A percentile compares a stretch with the other conserved stretches of the same genome.
phyloP scores from a whole-genome alignment of 2,113 vertebrate species.

The Tetraodon nigroviridis region DNA sequence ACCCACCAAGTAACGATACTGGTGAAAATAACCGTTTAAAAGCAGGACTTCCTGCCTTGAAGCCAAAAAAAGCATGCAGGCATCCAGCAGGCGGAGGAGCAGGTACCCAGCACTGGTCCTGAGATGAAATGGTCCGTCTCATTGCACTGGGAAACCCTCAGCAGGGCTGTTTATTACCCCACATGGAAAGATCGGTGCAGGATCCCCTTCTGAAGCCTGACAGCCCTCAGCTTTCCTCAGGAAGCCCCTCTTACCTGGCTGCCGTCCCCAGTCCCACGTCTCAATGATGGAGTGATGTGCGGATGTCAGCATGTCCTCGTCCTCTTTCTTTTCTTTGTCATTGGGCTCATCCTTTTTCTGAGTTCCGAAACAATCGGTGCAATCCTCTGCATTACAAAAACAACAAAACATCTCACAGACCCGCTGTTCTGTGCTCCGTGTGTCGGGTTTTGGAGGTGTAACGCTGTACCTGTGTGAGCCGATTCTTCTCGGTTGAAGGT shows the following conservation, averaged over 20 bases:
- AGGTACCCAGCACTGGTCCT: constrained; percentile 9
- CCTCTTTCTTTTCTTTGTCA: constrained; percentile 97
- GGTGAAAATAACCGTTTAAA: constrained; percentile 67
- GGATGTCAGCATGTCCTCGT: constrained; percentile 82
- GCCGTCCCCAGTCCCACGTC: constrained; percentile 96
- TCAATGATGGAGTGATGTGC: constrained; percentile 91
- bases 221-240: not conserved
- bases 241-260: constrained; percentile 82
- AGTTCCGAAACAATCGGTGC: constrained; percentile 78
- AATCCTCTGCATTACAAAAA: constrained; percentile 81
- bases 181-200: constrained; percentile 17
- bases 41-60: constrained; percentile 40
- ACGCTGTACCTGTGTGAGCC: constrained; percentile 75
- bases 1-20: constrained; percentile 30
- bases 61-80: constrained; percentile 41
- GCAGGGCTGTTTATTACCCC: constrained; percentile 28
- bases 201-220: not conserved
- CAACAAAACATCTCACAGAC: not conserved
- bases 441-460: no score
- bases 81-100: constrained; percentile 7
- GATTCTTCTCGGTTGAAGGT: constrained; percentile 84
- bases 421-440: no score
- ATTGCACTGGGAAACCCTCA: constrained; percentile 42
- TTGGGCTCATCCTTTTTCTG: constrained; percentile 94
- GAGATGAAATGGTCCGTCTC: constrained; percentile 37